Percentiles rank a stretch among this genome's conserved stretches.
These are phyloP conservation scores for Brachionus plicatilis DNA, from an alignment of 1,140 invertebrate species.

Conservation along the genomic window DNA sequence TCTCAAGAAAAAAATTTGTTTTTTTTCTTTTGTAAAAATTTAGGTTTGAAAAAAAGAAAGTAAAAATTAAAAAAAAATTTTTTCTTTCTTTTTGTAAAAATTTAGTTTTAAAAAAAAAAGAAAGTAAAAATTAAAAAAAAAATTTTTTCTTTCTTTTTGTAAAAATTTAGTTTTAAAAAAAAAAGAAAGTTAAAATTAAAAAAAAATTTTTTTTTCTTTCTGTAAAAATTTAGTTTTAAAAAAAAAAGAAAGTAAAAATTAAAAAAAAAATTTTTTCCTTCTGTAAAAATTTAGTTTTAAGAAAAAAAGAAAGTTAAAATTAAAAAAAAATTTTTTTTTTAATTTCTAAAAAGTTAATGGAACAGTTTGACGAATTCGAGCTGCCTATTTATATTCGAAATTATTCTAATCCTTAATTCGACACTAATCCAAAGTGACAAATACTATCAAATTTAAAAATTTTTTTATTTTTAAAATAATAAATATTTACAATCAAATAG, in stretches of 20 bases:
- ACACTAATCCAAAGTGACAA: not conserved
- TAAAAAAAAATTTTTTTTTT: not conserved
- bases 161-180: not conserved
- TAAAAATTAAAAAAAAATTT: not conserved
- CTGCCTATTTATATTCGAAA: not conserved
- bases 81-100: not conserved
- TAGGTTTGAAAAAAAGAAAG: no score
- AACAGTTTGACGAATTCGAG: not conserved
- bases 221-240: not conserved
- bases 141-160: not conserved
- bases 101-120: no score
- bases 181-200: not conserved
- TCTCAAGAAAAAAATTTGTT: not conserved
- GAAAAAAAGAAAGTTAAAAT: no score
- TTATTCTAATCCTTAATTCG: not conserved
- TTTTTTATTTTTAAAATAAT: not conserved
- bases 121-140: not conserved
- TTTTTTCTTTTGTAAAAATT: not conserved
- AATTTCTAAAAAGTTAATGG: not conserved
- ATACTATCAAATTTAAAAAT: not conserved
- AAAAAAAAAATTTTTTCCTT: not conserved
- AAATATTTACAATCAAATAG: not conserved
- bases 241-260: no score
- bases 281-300: not conserved
- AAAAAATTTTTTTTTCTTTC: not conserved